Evolutionary conservation across 2,888 invertebrate species (phyloP).

Genomic region (Tetranychus truncatus): DNA sequence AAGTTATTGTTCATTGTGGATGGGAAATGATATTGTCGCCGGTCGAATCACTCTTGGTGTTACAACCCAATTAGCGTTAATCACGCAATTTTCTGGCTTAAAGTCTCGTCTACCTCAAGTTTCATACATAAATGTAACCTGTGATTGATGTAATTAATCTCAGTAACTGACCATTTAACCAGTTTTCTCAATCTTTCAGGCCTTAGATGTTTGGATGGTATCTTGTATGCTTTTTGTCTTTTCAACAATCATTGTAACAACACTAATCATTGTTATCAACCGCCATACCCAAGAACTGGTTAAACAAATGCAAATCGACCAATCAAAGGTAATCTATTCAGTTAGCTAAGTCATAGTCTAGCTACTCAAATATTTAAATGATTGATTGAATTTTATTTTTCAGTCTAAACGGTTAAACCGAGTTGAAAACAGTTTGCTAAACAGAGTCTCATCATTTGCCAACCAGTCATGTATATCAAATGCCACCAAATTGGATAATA

Average conservation of each 20-base stretch:
- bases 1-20: neutral
- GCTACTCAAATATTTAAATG: too few species aligned
- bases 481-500: too few species aligned
- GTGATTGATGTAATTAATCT: neutral
- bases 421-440: too few species aligned
- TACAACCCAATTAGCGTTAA: neutral
- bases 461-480: too few species aligned
- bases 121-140: neutral
- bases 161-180: neutral
- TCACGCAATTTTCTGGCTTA: neutral
- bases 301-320: neutral
- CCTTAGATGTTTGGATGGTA: conserved; percentile 2
- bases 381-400: too few species aligned
- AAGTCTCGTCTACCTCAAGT: neutral
- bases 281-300: neutral
- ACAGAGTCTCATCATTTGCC: too few species aligned
- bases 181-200: neutral
- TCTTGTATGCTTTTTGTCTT: conserved; percentile 6
- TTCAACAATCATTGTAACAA: neutral
- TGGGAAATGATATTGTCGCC: neutral
- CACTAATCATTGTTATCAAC: neutral
- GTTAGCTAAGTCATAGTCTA: too few species aligned
- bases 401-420: too few species aligned
- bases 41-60: conserved; percentile 7
- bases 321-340: neutral